Evolutionary conservation across 2,888 invertebrate genomes (phyloP).

Genomic region (Lagria hirta): DNA sequence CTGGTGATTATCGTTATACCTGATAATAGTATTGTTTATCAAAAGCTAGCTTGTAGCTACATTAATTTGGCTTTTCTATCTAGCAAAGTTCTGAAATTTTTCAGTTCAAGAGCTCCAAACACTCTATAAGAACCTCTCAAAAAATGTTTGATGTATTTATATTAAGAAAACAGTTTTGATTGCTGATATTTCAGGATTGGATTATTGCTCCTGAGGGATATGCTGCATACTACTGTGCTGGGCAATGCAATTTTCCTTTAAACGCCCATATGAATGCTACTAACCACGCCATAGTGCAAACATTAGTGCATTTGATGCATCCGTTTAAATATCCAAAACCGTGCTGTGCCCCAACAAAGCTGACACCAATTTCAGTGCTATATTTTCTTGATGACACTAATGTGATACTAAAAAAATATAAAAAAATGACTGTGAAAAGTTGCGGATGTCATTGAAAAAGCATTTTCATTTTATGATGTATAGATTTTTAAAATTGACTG

Average conservation of each 20-base stretch:
- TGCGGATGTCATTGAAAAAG: conserved; percentile 97
- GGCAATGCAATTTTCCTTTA: conserved; percentile 91
- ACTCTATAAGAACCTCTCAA: too few species aligned
- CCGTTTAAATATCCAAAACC: conserved; percentile 86
- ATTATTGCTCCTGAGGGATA: conserved; percentile 95
- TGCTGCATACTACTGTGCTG: conserved; percentile 90
- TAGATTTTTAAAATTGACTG: too few species aligned
- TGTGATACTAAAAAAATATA: conserved; percentile 85
- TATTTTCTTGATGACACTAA: conserved; percentile 90
- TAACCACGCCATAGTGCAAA: conserved; percentile 95
- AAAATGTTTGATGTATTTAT: too few species aligned
- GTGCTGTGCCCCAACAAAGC: conserved; percentile 89
- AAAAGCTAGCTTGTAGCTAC: too few species aligned
- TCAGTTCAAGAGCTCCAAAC: too few species aligned
- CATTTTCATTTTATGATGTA: too few species aligned
- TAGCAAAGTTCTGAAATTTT: too few species aligned
- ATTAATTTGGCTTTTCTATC: too few species aligned
- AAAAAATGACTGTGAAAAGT: conserved; percentile 96
- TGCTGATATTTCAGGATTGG: conserved; percentile 75
- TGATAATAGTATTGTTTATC: too few species aligned
- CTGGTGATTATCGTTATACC: too few species aligned
- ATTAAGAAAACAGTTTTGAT: too few species aligned
- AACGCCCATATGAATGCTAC: conserved; percentile 94
- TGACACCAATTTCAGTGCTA: conserved; percentile 85
- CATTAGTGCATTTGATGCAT: conserved; percentile 81